Percentiles rank a stretch among this genome's conserved stretches.
Conservation (phyloP, 2,797 vertebrate genomes). For the Halcyon chelicuti region DNA sequence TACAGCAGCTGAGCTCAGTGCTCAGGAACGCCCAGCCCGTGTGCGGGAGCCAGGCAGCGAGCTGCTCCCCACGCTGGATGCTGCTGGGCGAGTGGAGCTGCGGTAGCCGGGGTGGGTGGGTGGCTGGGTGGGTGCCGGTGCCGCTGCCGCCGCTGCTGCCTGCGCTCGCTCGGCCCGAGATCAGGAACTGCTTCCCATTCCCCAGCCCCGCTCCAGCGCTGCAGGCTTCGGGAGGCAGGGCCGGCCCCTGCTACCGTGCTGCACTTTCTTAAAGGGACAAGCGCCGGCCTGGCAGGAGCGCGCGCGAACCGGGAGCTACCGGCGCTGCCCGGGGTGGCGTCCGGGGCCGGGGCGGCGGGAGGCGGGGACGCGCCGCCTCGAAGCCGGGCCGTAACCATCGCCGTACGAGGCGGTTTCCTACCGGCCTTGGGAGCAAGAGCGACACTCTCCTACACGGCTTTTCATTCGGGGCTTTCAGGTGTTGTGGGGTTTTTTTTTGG, state of each 20-base stretch:
- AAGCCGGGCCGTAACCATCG: fast-evolving
- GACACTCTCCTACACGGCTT: fast-evolving
- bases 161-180: neutral
- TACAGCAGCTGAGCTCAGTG: conserved; percentile 66
- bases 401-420: fast-evolving
- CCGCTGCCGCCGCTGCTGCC: neutral
- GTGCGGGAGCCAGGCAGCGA: conserved; percentile 2
- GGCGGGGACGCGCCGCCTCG: neutral
- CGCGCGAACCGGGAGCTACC: neutral
- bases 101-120: no score
- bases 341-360: neutral
- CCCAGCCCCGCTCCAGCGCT: conserved; percentile 24
- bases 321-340: neutral
- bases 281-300: neutral
- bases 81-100: neutral
- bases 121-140: neutral
- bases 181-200: conserved; percentile 63
- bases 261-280: conserved; percentile 78
- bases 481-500: neutral
- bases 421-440: fast-evolving
- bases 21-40: conserved; percentile 55
- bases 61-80: conserved; percentile 13
- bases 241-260: conserved; percentile 54
- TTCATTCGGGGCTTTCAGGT: neutral
- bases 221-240: conserved; percentile 51